Conservation (phyloP, 2,888 invertebrate species). For the Drosophila anomalipes region DNA sequence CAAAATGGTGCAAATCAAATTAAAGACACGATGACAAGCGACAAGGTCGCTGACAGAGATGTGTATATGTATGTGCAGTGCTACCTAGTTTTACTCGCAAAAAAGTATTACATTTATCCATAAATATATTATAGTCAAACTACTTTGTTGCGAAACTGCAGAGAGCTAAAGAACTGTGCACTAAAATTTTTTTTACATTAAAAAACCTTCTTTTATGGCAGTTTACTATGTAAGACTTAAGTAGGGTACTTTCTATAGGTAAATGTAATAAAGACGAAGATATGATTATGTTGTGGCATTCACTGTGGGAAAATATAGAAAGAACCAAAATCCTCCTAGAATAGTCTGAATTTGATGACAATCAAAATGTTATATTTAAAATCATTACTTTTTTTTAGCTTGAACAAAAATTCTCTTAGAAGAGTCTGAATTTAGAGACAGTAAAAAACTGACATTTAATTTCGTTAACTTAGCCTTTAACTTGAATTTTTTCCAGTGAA, state of each 20-base stretch:
- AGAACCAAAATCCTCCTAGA: neutral
- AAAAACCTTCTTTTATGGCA: neutral
- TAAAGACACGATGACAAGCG: slow-evolving; percentile 74
- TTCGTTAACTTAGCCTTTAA: neutral
- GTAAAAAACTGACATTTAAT: too few relatives aligned
- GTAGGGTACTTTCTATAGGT: too few relatives aligned
- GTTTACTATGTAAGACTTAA: neutral
- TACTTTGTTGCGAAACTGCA: neutral
- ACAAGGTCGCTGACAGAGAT: slow-evolving; percentile 47
- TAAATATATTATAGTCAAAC: neutral
- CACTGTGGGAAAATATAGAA: neutral
- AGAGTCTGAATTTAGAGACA: too few relatives aligned
- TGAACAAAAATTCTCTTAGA: neutral
- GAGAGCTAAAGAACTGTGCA: neutral
- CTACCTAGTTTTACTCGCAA: neutral
- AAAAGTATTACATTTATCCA: neutral
- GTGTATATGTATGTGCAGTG: slow-evolving; percentile 1
- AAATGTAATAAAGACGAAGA: neutral
- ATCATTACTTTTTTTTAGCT: neutral
- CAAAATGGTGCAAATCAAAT: slow-evolving; percentile 84
- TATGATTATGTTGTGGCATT: neutral
- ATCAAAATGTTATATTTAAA: neutral
- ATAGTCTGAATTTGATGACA: neutral
- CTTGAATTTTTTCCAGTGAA: neutral
- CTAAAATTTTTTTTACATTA: neutral